A percentile compares a stretch with the other conserved stretches of the same genome.
phyloP scores from a whole-genome alignment of 2,797 vertebrate genomes.

The Luscinia luscinia region DNA sequence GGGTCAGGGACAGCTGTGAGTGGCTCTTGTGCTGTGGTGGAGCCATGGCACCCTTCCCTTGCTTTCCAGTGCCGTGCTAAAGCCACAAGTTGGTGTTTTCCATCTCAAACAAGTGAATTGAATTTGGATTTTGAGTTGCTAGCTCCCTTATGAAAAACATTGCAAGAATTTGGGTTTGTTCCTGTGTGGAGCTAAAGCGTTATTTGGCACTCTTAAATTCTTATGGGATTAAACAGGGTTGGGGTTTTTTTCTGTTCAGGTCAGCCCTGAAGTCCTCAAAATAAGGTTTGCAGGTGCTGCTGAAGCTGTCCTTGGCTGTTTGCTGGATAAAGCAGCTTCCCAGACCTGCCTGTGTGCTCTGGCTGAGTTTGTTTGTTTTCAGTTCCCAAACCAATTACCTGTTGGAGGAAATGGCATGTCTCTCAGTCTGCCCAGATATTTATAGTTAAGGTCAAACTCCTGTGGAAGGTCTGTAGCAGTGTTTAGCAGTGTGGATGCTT shows the following conservation, averaged over 20 bases:
- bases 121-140: neutral
- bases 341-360: neutral
- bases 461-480: neutral
- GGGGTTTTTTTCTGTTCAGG: neutral
- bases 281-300: neutral
- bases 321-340: neutral
- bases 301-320: neutral
- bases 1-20: neutral
- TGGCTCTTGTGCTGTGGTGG: neutral
- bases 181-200: neutral
- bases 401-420: neutral
- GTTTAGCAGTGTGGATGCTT: neutral
- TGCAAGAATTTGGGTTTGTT: neutral
- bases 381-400: constrained; percentile 24
- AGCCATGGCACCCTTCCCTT: rapidly evolving
- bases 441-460: constrained; percentile 11
- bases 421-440: constrained; percentile 13
- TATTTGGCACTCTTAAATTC: neutral
- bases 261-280: neutral
- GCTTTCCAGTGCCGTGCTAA: rapidly evolving
- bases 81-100: neutral
- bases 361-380: constrained; percentile 27
- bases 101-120: neutral
- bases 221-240: neutral
- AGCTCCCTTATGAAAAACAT: neutral